These are phyloP conservation scores for Lutjanus erythropterus DNA, from an alignment of 2,113 vertebrate species.

Conservation along the genomic window DNA sequence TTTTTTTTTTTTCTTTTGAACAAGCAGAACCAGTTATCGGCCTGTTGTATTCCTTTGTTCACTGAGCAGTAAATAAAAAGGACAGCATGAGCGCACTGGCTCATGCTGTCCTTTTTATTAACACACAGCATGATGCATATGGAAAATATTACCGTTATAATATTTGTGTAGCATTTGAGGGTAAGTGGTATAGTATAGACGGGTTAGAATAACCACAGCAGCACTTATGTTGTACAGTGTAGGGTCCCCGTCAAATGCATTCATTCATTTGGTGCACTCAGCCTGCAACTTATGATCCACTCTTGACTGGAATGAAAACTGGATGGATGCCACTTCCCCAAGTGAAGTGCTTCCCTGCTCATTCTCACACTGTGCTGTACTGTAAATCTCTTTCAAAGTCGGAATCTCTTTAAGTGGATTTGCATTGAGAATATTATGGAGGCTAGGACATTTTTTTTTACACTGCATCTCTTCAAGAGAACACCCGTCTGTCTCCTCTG, in stretches of 20 bases:
- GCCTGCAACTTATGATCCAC: constrained; percentile 7
- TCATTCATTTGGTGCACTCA: constrained; percentile 12
- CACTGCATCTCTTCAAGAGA: constrained; percentile 15
- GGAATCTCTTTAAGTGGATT: constrained; percentile 42
- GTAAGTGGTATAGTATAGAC: neutral
- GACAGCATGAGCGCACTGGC: neutral
- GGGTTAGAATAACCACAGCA: neutral
- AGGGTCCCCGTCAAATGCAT: constrained; percentile 18
- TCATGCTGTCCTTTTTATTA: too few species aligned
- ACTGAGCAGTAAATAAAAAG: constrained; percentile 2
- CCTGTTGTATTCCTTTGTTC: neutral
- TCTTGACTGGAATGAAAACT: constrained; percentile 24
- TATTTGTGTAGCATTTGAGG: neutral
- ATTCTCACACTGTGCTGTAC: constrained; percentile 32
- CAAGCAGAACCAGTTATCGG: constrained; percentile 21
- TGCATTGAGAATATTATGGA: constrained; percentile 41
- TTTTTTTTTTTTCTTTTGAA: constrained; percentile 11
- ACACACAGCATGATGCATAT: constrained; percentile 3
- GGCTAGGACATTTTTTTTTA: neutral
- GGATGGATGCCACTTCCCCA: constrained; percentile 47
- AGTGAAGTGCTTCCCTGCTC: constrained; percentile 40
- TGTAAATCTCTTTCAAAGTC: constrained; percentile 47
- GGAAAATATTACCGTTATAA: too few species aligned
- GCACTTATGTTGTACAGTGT: neutral
- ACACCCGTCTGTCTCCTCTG: constrained; percentile 19